Conservation (phyloP, 2,888 invertebrate species). For the Hydraecia micacea region DNA sequence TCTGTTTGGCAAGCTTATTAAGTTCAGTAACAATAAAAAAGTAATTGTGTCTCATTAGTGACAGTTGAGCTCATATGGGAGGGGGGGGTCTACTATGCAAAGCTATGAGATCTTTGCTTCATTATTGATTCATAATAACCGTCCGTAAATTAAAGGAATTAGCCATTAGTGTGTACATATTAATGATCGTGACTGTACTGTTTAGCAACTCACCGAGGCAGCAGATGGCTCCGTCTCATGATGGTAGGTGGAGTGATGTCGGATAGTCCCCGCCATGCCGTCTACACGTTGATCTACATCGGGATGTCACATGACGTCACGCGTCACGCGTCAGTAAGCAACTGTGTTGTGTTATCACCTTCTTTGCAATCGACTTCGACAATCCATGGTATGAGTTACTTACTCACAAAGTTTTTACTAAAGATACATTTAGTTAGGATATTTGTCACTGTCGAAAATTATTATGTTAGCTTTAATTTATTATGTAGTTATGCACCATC, state of each 20-base stretch:
- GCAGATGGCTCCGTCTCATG: slow-evolving; percentile 83
- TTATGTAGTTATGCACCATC: not conserved
- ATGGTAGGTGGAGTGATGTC: slow-evolving; percentile 85
- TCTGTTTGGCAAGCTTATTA: no score
- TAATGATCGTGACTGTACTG: not conserved
- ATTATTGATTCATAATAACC: not conserved
- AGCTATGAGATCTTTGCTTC: not conserved
- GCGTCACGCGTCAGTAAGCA: slow-evolving; percentile 47
- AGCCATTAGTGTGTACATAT: not conserved
- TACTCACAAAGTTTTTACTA: slow-evolving; percentile 17
- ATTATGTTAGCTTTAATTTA: not conserved
- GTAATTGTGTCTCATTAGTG: no score
- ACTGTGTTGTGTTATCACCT: slow-evolving; percentile 30
- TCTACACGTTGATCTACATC: slow-evolving; percentile 68
- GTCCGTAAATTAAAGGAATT: not conserved
- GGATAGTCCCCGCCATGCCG: slow-evolving; percentile 86
- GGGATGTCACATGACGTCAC: slow-evolving; percentile 62
- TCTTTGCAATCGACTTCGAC: slow-evolving; percentile 28
- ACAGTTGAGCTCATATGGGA: no score
- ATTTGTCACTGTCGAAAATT: slow-evolving; percentile 15
- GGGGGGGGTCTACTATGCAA: not conserved
- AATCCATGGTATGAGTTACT: slow-evolving; percentile 46
- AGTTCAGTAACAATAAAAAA: no score
- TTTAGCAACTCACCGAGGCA: slow-evolving; percentile 74
- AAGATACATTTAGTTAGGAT: not conserved